These are phyloP conservation scores for Nasua narica DNA, from an alignment of 2,797 vertebrate genomes.

Conservation along the genomic window DNA sequence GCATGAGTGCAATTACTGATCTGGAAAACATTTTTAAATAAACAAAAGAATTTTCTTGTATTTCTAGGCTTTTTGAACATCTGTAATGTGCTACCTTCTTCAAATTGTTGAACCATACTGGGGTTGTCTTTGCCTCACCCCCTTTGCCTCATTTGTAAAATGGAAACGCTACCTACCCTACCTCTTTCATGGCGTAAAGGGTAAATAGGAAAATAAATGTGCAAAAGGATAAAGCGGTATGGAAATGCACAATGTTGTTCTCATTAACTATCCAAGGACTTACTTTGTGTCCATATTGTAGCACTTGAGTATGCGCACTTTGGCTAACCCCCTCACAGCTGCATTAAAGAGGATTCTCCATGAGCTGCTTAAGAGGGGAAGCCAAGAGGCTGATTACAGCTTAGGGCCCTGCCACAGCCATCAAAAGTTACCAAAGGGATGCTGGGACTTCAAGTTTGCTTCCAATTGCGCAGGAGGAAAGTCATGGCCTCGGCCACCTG, in stretches of 20 bases:
- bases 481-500: conserved; percentile 62
- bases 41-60: background rate
- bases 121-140: background rate
- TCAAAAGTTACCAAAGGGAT: conserved; percentile 69
- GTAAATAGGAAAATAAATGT: conserved; percentile 18
- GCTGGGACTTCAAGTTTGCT: conserved; percentile 65
- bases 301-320: conserved; percentile 64
- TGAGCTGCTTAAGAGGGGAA: conserved; percentile 63
- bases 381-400: conserved; percentile 69
- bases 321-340: conserved; percentile 76
- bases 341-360: conserved; percentile 71
- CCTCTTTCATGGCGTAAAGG: background rate
- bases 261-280: conserved; percentile 65
- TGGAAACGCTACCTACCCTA: background rate
- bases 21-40: conserved; percentile 1
- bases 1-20: background rate
- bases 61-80: background rate
- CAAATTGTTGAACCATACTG: background rate
- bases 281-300: conserved; percentile 64
- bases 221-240: conserved; percentile 15
- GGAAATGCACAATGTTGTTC: conserved; percentile 67
- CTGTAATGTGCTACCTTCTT: background rate
- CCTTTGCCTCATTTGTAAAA: conserved; percentile 15
- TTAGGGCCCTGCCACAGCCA: conserved; percentile 54
- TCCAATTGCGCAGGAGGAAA: conserved; percentile 60